phyloP scores from a whole-genome alignment of 1,140 invertebrate genomes.

The Diorhabda carinulata region DNA sequence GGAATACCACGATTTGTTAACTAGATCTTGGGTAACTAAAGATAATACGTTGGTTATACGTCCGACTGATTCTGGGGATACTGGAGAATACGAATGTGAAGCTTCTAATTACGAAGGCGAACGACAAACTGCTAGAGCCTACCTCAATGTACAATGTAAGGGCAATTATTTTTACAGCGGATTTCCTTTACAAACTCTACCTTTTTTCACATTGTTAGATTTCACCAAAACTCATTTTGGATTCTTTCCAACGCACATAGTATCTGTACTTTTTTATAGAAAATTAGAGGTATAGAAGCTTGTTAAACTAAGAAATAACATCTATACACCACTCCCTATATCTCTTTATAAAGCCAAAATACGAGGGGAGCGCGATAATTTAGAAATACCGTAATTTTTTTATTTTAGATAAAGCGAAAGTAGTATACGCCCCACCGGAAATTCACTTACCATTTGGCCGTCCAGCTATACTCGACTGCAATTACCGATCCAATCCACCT shows the following conservation, averaged over 20 bases:
- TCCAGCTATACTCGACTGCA: conserved; percentile 85
- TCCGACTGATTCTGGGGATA: conserved; percentile 73
- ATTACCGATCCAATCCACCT: conserved; percentile 89
- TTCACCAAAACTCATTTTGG: too few species aligned
- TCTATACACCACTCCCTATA: background rate
- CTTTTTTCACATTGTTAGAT: too few species aligned
- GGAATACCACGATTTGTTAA: conserved; percentile 60
- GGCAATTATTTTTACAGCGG: too few species aligned
- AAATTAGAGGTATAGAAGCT: too few species aligned
- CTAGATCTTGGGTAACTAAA: conserved; percentile 56
- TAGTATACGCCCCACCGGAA: conserved; percentile 82
- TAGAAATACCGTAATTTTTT: background rate
- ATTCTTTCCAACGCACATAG: too few species aligned
- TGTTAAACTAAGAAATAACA: too few species aligned
- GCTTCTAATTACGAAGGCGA: conserved; percentile 77
- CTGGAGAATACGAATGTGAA: conserved; percentile 85
- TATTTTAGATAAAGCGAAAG: conserved; percentile 82
- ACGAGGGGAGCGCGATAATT: too few species aligned
- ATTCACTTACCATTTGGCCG: conserved; percentile 86
- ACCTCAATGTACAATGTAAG: conserved; percentile 90
- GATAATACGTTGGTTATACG: conserved; percentile 76
- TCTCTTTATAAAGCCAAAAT: too few species aligned
- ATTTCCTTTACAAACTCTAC: too few species aligned
- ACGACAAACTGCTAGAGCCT: conserved; percentile 80
- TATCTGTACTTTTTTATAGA: too few species aligned